Evolutionary conservation across 2,113 vertebrate genomes (phyloP).

Genomic region (Caracal caracal): DNA sequence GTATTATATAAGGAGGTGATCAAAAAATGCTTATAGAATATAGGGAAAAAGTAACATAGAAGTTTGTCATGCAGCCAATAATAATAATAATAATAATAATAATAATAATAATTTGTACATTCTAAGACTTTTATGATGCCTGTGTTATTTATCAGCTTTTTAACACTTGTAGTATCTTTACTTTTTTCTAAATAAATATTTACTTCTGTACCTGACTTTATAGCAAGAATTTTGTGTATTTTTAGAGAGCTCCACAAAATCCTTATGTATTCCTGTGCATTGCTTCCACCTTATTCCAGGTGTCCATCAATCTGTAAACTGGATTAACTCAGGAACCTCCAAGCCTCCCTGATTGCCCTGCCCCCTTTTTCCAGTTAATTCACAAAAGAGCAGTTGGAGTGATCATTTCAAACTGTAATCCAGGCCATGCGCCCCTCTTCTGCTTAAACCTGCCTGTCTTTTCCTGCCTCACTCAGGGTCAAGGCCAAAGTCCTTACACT

Average conservation of each 20-base stretch:
- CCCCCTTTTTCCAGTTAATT: neutral
- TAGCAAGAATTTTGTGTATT: neutral
- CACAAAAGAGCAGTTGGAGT: neutral
- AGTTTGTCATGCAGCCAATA: neutral
- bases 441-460: neutral
- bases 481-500: neutral
- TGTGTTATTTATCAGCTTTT: neutral
- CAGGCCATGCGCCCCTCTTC: neutral
- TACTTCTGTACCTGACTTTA: neutral
- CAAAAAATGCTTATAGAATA: neutral
- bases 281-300: neutral
- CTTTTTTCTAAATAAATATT: neutral
- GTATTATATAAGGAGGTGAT: neutral
- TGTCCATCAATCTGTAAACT: neutral
- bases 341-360: neutral
- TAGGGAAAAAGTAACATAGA: neutral
- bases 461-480: neutral
- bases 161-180: neutral
- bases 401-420: neutral
- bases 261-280: neutral
- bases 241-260: neutral
- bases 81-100: neutral
- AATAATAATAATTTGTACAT: neutral
- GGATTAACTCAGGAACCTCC: neutral
- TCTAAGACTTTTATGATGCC: neutral